Percentiles rank a stretch among this genome's conserved stretches.
These are phyloP conservation scores for Taenaris catops DNA, from an alignment of 2,888 invertebrate genomes.

Conservation along the genomic window DNA sequence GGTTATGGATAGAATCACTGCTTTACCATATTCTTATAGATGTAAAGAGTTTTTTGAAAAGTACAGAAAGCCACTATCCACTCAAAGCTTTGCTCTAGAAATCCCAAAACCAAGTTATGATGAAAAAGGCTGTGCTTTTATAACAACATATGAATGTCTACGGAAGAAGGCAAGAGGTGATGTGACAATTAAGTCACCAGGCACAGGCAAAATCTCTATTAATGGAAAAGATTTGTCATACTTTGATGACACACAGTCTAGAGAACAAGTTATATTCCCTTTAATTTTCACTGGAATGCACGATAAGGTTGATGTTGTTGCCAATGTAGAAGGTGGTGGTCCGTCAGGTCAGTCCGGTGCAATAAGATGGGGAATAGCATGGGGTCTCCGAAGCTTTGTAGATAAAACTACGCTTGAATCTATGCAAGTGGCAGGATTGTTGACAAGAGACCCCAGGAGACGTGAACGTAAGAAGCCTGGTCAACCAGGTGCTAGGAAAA, in stretches of 20 bases:
- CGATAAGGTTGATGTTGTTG: slow-evolving; percentile 90
- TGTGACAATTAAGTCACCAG: slow-evolving; percentile 90
- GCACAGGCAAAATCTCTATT: slow-evolving; percentile 90
- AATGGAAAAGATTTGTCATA: slow-evolving; percentile 90
- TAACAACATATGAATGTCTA: slow-evolving; percentile 86
- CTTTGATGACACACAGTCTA: slow-evolving; percentile 84
- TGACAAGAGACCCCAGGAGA: slow-evolving; percentile 88
- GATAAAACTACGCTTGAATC: slow-evolving; percentile 86
- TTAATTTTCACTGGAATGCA: slow-evolving; percentile 88
- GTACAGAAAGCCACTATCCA: slow-evolving; percentile 81
- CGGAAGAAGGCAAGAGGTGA: slow-evolving; percentile 86
- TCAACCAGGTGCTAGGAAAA: slow-evolving; percentile 93
- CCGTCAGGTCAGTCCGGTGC: slow-evolving; percentile 92
- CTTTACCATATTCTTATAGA: slow-evolving; percentile 85
- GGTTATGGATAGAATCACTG: slow-evolving; percentile 85
- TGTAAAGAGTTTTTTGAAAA: slow-evolving; percentile 86
- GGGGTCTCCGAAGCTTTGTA: slow-evolving; percentile 91
- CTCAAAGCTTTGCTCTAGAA: slow-evolving; percentile 78
- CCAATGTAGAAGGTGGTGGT: slow-evolving; percentile 86
- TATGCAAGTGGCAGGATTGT: slow-evolving; percentile 94
- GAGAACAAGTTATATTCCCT: slow-evolving; percentile 93
- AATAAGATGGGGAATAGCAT: slow-evolving; percentile 92
- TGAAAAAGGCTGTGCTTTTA: slow-evolving; percentile 84
- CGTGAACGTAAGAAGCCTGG: slow-evolving; percentile 96
- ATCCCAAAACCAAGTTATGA: slow-evolving; percentile 85